These are phyloP conservation scores for Crotalus helleri DNA, from an alignment of 2,113 vertebrate genomes.

Conservation along the genomic window DNA sequence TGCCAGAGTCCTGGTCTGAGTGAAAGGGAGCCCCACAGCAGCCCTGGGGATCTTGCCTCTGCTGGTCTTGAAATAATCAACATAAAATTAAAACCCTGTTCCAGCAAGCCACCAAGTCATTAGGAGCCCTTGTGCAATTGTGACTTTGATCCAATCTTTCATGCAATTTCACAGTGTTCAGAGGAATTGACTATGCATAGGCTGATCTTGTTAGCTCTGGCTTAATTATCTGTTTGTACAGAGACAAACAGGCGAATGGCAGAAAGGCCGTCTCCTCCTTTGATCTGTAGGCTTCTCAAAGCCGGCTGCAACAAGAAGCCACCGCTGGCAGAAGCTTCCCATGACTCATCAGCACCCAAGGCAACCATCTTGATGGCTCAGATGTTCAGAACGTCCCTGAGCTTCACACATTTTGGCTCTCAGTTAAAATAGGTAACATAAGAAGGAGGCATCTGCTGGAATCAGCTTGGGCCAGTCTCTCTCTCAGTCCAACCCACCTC, in stretches of 20 bases:
- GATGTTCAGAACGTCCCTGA: neutral
- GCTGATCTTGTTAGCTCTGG: constrained; percentile 39
- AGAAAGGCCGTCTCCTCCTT: constrained; percentile 32
- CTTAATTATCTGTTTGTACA: constrained; percentile 19
- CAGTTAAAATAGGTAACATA: neutral
- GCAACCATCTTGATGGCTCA: neutral
- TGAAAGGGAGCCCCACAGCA: neutral
- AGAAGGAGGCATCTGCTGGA: neutral
- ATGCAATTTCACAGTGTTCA: constrained; percentile 61
- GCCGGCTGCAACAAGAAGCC: neutral
- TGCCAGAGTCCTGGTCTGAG: constrained; percentile 35
- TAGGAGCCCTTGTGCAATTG: constrained; percentile 41
- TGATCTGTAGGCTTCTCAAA: neutral
- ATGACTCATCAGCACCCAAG: neutral
- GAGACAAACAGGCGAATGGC: constrained; percentile 17
- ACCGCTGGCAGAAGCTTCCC: neutral
- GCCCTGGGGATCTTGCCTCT: constrained; percentile 33
- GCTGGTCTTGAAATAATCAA: constrained; percentile 65
- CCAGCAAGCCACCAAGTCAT: constrained; percentile 64
- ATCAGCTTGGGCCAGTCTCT: neutral
- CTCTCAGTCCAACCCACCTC: neutral
- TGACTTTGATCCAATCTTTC: constrained; percentile 62
- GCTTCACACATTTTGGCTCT: neutral
- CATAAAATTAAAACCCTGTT: constrained; percentile 72
- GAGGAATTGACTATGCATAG: constrained; percentile 19